These are phyloP conservation scores for Anthrax anthrax DNA, from an alignment of 2,888 invertebrate genomes.

Conservation along the genomic window DNA sequence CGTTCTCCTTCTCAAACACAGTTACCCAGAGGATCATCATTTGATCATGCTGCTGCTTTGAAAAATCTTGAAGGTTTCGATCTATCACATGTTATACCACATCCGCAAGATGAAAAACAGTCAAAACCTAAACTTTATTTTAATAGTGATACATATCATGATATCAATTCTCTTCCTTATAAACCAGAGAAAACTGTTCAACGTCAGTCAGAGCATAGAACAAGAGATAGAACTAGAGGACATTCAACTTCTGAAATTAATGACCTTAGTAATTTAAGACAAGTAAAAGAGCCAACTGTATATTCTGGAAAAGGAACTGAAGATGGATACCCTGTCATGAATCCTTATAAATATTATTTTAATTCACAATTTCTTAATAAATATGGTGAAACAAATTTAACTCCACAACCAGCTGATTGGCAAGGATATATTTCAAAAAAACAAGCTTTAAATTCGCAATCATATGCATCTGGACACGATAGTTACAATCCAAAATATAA, in stretches of 20 bases:
- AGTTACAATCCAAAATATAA: conserved; percentile 33
- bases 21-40: conserved; percentile 19
- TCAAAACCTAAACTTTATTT: conserved; percentile 28
- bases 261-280: neutral
- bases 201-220: neutral
- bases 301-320: conserved; percentile 11
- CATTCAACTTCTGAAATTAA: neutral
- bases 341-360: conserved; percentile 27
- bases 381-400: neutral
- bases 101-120: conserved; percentile 5
- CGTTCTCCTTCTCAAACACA: conserved; percentile 18
- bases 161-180: conserved; percentile 31
- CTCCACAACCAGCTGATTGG: conserved; percentile 14
- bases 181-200: conserved; percentile 21
- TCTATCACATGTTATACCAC: conserved; percentile 23
- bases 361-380: conserved; percentile 20
- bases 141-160: conserved; percentile 32
- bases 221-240: conserved; percentile 1
- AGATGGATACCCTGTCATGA: conserved; percentile 22
- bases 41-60: conserved; percentile 29
- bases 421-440: conserved; percentile 17
- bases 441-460: conserved; percentile 1
- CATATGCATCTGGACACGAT: conserved; percentile 21
- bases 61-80: conserved; percentile 31
- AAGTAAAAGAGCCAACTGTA: neutral